A percentile compares a stretch with the other conserved stretches of the same genome.
phyloP scores from a whole-genome alignment of 2,888 invertebrate genomes.

The Amphipoea oculea region DNA sequence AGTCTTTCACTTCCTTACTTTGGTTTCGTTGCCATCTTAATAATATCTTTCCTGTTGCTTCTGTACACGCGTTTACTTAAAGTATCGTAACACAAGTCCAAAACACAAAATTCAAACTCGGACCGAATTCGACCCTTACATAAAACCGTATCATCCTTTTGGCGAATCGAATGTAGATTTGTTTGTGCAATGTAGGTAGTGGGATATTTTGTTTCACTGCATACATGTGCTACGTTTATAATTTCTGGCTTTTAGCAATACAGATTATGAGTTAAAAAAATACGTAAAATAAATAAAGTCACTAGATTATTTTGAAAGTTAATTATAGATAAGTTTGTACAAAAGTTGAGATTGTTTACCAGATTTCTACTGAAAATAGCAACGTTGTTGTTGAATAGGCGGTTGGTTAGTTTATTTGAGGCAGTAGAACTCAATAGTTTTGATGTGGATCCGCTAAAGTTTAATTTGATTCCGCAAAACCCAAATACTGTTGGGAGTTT shows the following conservation, averaged over 20 bases:
- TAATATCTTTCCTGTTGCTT: background rate
- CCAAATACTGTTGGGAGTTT: background rate
- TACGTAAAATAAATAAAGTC: background rate
- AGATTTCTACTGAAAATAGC: background rate
- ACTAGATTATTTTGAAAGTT: background rate
- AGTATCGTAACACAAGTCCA: background rate
- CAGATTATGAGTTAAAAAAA: background rate
- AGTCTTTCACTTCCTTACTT: background rate
- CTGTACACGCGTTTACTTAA: background rate
- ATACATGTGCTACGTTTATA: background rate
- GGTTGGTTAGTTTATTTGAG: background rate
- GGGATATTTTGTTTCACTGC: background rate
- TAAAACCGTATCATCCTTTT: background rate
- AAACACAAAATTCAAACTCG: background rate
- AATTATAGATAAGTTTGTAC: background rate
- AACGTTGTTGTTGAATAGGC: background rate
- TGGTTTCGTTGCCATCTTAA: no score
- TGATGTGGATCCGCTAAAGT: conserved; percentile 20
- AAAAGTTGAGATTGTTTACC: background rate
- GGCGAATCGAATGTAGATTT: no score
- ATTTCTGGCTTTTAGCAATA: background rate
- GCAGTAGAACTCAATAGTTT: background rate
- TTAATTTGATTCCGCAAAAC: conserved; percentile 14
- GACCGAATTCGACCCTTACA: background rate
- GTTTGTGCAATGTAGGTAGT: no score